Conservation (phyloP, 1,140 invertebrate species). For the Dolichoris vasculosae region DNA sequence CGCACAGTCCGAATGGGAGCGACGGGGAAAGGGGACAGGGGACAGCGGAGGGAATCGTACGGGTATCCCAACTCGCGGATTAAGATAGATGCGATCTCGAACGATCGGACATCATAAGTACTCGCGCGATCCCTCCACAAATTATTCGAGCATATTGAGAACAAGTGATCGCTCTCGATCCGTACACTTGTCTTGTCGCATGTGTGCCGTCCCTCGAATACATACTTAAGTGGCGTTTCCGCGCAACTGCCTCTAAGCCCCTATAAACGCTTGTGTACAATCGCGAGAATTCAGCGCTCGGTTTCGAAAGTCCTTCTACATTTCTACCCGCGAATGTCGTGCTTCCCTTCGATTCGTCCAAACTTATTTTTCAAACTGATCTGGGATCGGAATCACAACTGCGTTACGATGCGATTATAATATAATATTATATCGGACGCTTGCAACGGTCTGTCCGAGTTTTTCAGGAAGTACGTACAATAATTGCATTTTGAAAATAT, state of each 20-base stretch:
- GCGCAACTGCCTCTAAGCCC: background rate
- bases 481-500: background rate
- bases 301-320: background rate
- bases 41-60: background rate
- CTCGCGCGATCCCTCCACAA: constrained; percentile 3
- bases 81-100: background rate
- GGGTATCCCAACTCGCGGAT: too few relatives aligned
- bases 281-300: background rate
- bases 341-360: too few relatives aligned
- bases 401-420: background rate
- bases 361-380: background rate
- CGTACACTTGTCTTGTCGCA: background rate
- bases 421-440: too few relatives aligned
- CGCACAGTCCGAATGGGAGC: background rate
- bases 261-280: background rate
- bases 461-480: background rate
- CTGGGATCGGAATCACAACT: background rate
- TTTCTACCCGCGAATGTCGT: background rate
- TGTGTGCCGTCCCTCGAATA: background rate
- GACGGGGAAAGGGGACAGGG: too few relatives aligned
- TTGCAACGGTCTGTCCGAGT: too few relatives aligned
- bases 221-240: background rate
- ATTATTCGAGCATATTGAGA: constrained; percentile 32
- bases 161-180: constrained; percentile 2
- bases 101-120: background rate